Conservation (phyloP, 2,113 vertebrate genomes). For the Halcyon malimbica region DNA sequence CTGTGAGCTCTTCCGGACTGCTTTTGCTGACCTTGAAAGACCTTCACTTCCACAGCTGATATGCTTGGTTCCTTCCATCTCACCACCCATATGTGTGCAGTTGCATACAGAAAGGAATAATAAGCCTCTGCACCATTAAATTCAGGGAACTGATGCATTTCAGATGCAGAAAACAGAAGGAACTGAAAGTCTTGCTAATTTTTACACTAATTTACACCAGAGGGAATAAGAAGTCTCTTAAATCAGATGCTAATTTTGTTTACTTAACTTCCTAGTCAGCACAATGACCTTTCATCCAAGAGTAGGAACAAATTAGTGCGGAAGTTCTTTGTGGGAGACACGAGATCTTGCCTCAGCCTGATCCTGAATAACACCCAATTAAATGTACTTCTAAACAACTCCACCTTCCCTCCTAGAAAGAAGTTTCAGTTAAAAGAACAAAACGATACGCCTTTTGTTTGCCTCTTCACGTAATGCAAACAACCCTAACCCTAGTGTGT, state of each 20-base stretch:
- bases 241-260: constrained; percentile 74
- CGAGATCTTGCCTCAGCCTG: constrained; percentile 48
- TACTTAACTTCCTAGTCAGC: constrained; percentile 69
- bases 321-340: constrained; percentile 55
- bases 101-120: constrained; percentile 25
- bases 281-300: constrained; percentile 60
- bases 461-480: constrained; percentile 30
- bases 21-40: not conserved
- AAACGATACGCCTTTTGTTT: constrained; percentile 29
- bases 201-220: constrained; percentile 72
- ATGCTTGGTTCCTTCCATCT: not conserved
- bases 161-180: constrained; percentile 37
- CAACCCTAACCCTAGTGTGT: constrained; percentile 55
- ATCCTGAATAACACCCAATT: constrained; percentile 60
- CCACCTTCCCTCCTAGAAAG: constrained; percentile 44
- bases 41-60: not conserved
- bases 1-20: not conserved
- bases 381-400: constrained; percentile 29
- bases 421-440: constrained; percentile 41
- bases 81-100: not conserved
- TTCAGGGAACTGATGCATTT: constrained; percentile 28
- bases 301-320: constrained; percentile 50
- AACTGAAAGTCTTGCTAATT: constrained; percentile 58
- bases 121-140: constrained; percentile 23
- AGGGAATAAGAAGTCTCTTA: constrained; percentile 63